Base-by-base conservation (phyloP, 2,888 invertebrate genomes). In the Sericinus montela region DNA sequence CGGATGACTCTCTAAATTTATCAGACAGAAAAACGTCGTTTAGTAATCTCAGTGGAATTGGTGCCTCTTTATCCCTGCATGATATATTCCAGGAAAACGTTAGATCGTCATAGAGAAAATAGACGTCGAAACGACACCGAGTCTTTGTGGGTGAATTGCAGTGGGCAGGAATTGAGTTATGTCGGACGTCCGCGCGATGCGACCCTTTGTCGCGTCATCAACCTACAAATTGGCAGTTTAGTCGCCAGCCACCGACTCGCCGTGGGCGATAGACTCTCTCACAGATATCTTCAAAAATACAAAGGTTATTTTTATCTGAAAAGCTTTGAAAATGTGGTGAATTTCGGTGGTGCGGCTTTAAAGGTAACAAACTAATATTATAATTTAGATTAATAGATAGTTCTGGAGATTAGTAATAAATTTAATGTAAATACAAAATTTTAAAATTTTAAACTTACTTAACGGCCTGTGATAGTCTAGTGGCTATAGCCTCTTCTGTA, bases 181-280 rank as follows among this genome's bases (percentile, higher is more conserved):
- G 63, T 66, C 59, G 55, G 56, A 49, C 58, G 57, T 57, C 59
- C 65, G 57, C 65, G 57, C 59, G 60, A 54, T 56, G 63, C 65
- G 69, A 65, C 71, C 79, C 80, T 82, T 81, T 82, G 80, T 79
- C 72, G 70, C 67, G 62, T 79, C 80, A 79, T 82, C 78, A 80
- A 71, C 73, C 75, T 80, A 72, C 76, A 81, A 85, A 85, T 85
- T 85, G 83, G 72, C 73, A 80, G 80, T 75, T 69, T 67, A 64
- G 62, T 62, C 60, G 60, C 54, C 59, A 59, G 60, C 54, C 59
- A 59, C 54, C 52, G 59, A 58, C 57, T 52, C 55, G 59, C 57
- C 58, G 54, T 56, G 61, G 59, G 65, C 60, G 57, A 57, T 61
- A 54, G 56, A 54, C 59, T 52, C 53, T 42, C 34, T 32, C 45